These are phyloP conservation scores for Xyrichtys novacula DNA, from an alignment of 2,797 vertebrate species.

Conservation along the genomic window DNA sequence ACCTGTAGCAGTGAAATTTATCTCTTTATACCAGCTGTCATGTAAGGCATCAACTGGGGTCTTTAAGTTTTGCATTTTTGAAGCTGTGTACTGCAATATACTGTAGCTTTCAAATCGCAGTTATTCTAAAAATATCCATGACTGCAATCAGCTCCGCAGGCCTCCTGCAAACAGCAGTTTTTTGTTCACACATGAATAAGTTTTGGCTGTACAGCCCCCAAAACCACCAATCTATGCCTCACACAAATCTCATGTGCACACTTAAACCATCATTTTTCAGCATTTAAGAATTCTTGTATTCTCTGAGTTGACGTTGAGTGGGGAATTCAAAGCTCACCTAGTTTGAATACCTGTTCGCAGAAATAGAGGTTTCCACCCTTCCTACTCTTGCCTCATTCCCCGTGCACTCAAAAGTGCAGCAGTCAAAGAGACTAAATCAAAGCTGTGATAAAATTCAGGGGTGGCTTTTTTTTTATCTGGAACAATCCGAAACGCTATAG, in stretches of 20 bases:
- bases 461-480: slow-evolving; percentile 24
- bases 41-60: not conserved
- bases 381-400: slow-evolving; percentile 30
- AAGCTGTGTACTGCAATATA: slow-evolving; percentile 28
- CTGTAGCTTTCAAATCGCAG: slow-evolving; percentile 25
- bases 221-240: slow-evolving; percentile 41
- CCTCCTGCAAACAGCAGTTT: slow-evolving; percentile 21
- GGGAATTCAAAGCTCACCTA: slow-evolving; percentile 32
- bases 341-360: not conserved
- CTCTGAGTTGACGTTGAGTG: slow-evolving; percentile 13
- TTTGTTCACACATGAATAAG: slow-evolving; percentile 28
- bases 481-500: slow-evolving; percentile 21
- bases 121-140: slow-evolving; percentile 25
- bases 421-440: slow-evolving; percentile 67
- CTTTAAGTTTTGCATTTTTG: slow-evolving; percentile 6
- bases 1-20: slow-evolving; percentile 26
- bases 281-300: slow-evolving; percentile 16
- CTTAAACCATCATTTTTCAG: slow-evolving; percentile 25
- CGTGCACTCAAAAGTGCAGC: slow-evolving; percentile 34
- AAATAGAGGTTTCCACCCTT: slow-evolving; percentile 27
- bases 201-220: slow-evolving; percentile 56
- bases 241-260: slow-evolving; percentile 30
- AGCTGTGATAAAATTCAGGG: slow-evolving; percentile 55
- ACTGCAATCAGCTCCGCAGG: slow-evolving; percentile 37
- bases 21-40: slow-evolving; percentile 32